phyloP scores from a whole-genome alignment of 2,888 invertebrate genomes.

The Brachypterus glaber region DNA sequence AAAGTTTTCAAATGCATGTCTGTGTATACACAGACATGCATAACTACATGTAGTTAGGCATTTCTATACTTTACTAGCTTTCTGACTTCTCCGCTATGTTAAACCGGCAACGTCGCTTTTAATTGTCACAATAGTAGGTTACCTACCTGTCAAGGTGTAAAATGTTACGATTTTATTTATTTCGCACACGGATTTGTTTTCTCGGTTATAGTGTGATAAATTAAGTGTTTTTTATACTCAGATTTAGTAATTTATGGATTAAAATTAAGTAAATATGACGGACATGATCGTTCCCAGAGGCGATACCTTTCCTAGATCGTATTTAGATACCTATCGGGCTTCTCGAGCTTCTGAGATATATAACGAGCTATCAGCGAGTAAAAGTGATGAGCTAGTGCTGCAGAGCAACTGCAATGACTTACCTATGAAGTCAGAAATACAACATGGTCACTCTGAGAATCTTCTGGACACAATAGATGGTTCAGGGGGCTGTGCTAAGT shows the following conservation, averaged over 20 bases:
- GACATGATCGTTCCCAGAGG: constrained; percentile 39
- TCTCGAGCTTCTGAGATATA: constrained; percentile 36
- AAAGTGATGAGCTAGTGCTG: constrained; percentile 45
- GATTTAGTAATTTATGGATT: not conserved
- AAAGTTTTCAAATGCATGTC: no score
- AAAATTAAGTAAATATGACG: constrained; percentile 30
- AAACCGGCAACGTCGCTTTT: no score
- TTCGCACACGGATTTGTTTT: no score
- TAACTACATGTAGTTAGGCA: no score
- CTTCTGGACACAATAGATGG: constrained; percentile 32
- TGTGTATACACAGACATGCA: no score
- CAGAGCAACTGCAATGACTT: constrained; percentile 42
- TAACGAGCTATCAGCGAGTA: constrained; percentile 43
- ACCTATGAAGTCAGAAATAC: constrained; percentile 37
- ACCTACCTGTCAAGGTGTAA: no score
- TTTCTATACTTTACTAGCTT: no score
- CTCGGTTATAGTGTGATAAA: no score
- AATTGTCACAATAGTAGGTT: no score
- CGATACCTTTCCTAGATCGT: constrained; percentile 41
- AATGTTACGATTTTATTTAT: no score
- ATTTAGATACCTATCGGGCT: constrained; percentile 38
- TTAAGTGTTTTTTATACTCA: no score
- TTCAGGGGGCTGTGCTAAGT: constrained; percentile 34
- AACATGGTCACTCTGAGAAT: constrained; percentile 42
- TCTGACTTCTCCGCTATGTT: no score